phyloP scores from a whole-genome alignment of 2,797 vertebrate species.

The Microchirus variegatus region DNA sequence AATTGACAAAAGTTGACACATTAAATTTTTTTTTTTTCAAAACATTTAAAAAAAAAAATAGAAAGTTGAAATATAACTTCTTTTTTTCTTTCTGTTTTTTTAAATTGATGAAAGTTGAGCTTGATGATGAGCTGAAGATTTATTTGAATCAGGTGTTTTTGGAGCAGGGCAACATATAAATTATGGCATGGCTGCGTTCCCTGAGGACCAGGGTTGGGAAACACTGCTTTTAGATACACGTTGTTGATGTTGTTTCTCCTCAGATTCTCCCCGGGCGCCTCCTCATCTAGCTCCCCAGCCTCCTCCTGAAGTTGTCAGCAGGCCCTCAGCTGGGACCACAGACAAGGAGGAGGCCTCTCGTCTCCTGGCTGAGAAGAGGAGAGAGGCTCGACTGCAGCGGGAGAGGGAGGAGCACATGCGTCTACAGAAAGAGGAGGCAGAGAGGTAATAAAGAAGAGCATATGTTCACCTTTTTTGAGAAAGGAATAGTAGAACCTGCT shows the following conservation, averaged over 20 bases:
- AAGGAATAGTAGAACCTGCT: neutral
- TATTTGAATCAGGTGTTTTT: too few relatives aligned
- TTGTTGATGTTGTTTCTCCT: conserved; percentile 2
- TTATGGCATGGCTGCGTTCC: too few relatives aligned
- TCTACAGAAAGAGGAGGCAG: conserved; percentile 68
- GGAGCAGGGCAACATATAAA: too few relatives aligned
- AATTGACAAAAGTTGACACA: too few relatives aligned
- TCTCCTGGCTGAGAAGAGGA: conserved; percentile 89
- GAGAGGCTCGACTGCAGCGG: conserved; percentile 88
- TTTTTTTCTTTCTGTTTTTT: too few relatives aligned
- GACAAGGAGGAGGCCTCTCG: conserved; percentile 89
- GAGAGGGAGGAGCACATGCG: conserved; percentile 89
- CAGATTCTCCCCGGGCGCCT: conserved; percentile 35
- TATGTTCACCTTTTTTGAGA: neutral
- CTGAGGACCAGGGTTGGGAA: too few relatives aligned
- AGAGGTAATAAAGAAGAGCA: conserved; percentile 52
- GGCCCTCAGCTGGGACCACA: conserved; percentile 85
- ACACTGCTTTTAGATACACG: too few relatives aligned
- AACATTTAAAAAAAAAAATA: too few relatives aligned
- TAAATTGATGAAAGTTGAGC: too few relatives aligned
- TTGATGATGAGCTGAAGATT: too few relatives aligned
- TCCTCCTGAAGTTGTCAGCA: conserved; percentile 46
- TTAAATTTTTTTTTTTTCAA: too few relatives aligned
- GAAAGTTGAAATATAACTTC: too few relatives aligned
- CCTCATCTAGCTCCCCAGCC: conserved; percentile 33